Evolutionary conservation across 2,888 invertebrate genomes (phyloP), one percentile per base, ranked within the genome.

Genomic region (Polymixis lichenea): DNA sequence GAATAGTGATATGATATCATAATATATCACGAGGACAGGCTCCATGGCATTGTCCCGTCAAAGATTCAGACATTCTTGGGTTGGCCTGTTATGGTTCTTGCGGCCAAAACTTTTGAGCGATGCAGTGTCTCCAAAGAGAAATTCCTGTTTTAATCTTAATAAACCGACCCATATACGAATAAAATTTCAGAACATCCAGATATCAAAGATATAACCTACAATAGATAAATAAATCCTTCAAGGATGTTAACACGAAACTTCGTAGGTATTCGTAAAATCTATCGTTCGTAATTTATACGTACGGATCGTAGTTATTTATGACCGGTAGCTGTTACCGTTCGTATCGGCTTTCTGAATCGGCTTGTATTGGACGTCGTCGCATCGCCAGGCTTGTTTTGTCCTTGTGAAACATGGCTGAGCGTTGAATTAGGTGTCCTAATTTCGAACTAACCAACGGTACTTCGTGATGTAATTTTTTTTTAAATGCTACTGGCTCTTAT

Each of bases 381-480:
- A 38, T 61, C 53, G 68, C 56, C 60, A 64, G 65, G 19, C 69
- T 66, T 81, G 85, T 72, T 80, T 82, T 75, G 82, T 81, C 60
- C 66, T 17, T 85, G 84, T 80, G 80, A 85, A 76, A 76, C 72
- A 72, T 70, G 76, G 70, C 69, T 65, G 58, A 56, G 51, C 66
- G 25, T 75, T 69, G 61, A 75, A 72, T 72, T 72, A 55, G 58
- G 51, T 81, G 66, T 75, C 69, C 72, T 76, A 72, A 84, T 70
- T 85, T 81, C 71, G 19, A 81, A 66, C 60, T 66, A 13, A n/a
- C 51, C 62, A 56, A 74, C 61, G 11, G 43, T 32, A 28, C 43
- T 62, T 8, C n/a, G 38, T 61, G 32, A 7, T 66, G 32, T 46
- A 58, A 72, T 4, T 46, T 28, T 55, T 56, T 46, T 53, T 22